A percentile compares a stretch with the other conserved stretches of the same genome.
Evolutionary conservation across 2,113 vertebrate genomes (phyloP).

Genomic region (Vireo altiloquus): DNA sequence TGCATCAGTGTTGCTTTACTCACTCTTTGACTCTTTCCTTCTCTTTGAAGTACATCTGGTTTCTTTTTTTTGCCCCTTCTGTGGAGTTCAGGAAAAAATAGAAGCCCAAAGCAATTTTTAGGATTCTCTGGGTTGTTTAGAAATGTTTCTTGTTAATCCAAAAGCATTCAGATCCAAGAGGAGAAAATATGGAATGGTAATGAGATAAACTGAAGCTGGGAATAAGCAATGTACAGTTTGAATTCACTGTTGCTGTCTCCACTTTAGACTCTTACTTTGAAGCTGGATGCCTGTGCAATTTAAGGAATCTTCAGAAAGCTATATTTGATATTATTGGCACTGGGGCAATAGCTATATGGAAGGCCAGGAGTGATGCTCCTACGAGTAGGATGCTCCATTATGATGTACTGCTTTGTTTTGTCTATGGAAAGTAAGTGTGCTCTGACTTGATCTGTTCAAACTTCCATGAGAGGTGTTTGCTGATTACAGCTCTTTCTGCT

Average conservation of each 20-base stretch:
- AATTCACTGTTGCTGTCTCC: not conserved
- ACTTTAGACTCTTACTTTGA: not conserved
- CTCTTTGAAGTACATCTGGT: not conserved
- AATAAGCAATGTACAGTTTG: not conserved
- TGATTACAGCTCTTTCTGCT: not conserved
- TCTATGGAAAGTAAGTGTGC: not conserved
- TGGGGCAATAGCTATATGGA: not conserved
- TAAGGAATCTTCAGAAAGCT: not conserved
- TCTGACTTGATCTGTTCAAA: not conserved
- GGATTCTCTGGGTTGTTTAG: not conserved
- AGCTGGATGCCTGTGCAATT: not conserved
- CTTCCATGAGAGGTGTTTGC: not conserved
- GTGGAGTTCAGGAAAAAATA: not conserved
- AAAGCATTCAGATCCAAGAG: not conserved
- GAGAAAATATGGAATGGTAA: not conserved
- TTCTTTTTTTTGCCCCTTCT: not conserved
- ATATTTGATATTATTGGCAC: not conserved
- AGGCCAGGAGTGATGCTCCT: not conserved
- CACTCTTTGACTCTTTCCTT: not conserved
- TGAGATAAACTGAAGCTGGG: not conserved
- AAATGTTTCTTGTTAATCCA: not conserved
- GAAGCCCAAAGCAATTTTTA: not conserved
- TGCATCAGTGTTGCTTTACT: not conserved
- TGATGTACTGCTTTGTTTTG: not conserved
- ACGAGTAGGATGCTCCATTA: too few relatives aligned